Evolutionary conservation across 2,888 invertebrate genomes (phyloP).

Genomic region (Xestia rhomboidea): DNA sequence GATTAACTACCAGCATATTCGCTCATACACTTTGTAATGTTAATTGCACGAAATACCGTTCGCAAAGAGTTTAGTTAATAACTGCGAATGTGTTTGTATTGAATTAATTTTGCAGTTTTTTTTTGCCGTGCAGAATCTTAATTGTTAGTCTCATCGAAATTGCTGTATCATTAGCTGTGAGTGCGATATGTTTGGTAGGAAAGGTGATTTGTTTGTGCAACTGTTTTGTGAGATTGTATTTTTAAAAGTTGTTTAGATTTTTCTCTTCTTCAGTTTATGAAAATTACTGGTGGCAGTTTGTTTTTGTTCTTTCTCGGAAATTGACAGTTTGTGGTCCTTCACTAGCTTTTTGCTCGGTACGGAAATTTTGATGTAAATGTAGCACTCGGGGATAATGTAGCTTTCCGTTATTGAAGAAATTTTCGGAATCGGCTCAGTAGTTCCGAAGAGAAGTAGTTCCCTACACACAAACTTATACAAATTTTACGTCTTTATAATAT

Average conservation of each 20-base stretch:
- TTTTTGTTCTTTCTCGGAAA: not conserved
- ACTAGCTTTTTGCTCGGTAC: too few species aligned
- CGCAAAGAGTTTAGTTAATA: constrained; percentile 52
- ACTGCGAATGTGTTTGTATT: constrained; percentile 62
- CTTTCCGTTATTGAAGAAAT: too few species aligned
- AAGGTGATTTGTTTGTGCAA: constrained; percentile 17
- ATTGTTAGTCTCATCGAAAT: constrained; percentile 55
- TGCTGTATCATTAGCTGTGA: constrained; percentile 39
- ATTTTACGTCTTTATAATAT: too few species aligned
- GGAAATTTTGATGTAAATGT: too few species aligned
- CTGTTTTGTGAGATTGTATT: not conserved
- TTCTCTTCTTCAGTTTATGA: not conserved
- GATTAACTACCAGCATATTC: constrained; percentile 32
- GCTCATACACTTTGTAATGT: constrained; percentile 44
- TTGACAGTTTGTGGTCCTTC: not conserved
- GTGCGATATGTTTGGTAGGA: constrained; percentile 1
- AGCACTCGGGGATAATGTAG: too few species aligned
- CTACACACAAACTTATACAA: too few species aligned
- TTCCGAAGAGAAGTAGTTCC: too few species aligned
- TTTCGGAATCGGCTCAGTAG: too few species aligned
- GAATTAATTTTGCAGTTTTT: constrained; percentile 61
- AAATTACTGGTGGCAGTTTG: not conserved
- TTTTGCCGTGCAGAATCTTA: constrained; percentile 47
- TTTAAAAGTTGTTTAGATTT: not conserved
- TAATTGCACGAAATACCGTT: constrained; percentile 68